phyloP scores from a whole-genome alignment of 2,797 vertebrate genomes.

The Lacerta bilineata region DNA sequence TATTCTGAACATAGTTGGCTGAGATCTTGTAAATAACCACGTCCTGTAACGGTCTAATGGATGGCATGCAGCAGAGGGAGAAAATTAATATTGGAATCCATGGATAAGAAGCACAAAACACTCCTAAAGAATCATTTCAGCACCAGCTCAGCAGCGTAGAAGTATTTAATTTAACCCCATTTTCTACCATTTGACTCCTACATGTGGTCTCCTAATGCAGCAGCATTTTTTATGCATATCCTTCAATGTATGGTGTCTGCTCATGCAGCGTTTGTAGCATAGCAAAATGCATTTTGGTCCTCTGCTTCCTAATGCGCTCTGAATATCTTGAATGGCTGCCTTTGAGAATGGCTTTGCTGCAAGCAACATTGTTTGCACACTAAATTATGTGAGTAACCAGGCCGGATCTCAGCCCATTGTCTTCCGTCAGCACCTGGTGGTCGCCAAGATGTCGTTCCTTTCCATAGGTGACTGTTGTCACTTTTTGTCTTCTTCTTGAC shows the following conservation, averaged over 20 bases:
- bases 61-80: background rate
- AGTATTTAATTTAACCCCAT: background rate
- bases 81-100: background rate
- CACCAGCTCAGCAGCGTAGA: background rate
- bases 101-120: background rate
- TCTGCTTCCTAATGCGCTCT: slow-evolving; percentile 50
- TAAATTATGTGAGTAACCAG: background rate
- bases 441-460: slow-evolving; percentile 34
- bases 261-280: background rate
- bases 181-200: rapidly evolving
- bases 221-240: slow-evolving; percentile 22
- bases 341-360: slow-evolving; percentile 35
- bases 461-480: slow-evolving; percentile 51
- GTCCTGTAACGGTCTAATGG: background rate
- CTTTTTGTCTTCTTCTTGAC: slow-evolving; percentile 55
- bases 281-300: slow-evolving; percentile 28
- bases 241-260: slow-evolving; percentile 31
- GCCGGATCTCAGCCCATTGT: rapidly evolving
- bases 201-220: background rate
- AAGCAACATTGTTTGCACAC: background rate
- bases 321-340: background rate
- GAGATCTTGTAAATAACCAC: background rate
- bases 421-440: background rate
- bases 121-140: background rate
- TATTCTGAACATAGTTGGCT: too few species aligned